These are phyloP conservation scores for Limosa lapponica DNA, from an alignment of 2,797 vertebrate genomes.

Conservation along the genomic window DNA sequence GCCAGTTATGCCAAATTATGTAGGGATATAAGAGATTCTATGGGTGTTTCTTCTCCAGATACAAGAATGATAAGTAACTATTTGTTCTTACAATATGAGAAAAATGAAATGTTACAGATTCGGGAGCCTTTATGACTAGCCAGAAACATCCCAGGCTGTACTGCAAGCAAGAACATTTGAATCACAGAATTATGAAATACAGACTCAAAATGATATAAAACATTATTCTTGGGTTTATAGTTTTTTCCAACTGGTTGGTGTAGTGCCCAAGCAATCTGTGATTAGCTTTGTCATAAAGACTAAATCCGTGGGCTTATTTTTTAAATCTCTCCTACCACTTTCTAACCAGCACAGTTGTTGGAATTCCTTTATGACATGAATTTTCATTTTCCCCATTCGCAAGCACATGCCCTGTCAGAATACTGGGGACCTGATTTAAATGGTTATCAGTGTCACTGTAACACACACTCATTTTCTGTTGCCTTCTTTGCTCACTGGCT, in stretches of 20 bases:
- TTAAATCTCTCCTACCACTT: not conserved
- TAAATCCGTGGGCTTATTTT: constrained; percentile 5
- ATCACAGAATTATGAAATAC: not conserved
- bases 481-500: constrained; percentile 9
- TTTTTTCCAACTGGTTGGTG: constrained; percentile 12
- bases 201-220: not conserved
- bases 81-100: not conserved
- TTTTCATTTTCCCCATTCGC: constrained; percentile 32
- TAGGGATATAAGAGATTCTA: not conserved
- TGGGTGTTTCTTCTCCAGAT: not conserved
- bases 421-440: not conserved
- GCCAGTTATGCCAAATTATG: constrained; percentile 14
- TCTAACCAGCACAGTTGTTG: not conserved
- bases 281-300: constrained; percentile 27
- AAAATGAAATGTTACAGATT: not conserved
- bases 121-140: not conserved
- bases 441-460: constrained; percentile 19
- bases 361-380: constrained; percentile 18
- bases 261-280: constrained; percentile 20
- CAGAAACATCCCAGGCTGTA: not conserved
- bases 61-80: not conserved
- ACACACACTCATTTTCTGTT: constrained; percentile 6
- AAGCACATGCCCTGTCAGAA: not conserved
- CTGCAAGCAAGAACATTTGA: not conserved
- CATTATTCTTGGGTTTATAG: not conserved